Base-by-base conservation (phyloP, 1,140 invertebrate genomes). In the Drosophila yakuba region DNA sequence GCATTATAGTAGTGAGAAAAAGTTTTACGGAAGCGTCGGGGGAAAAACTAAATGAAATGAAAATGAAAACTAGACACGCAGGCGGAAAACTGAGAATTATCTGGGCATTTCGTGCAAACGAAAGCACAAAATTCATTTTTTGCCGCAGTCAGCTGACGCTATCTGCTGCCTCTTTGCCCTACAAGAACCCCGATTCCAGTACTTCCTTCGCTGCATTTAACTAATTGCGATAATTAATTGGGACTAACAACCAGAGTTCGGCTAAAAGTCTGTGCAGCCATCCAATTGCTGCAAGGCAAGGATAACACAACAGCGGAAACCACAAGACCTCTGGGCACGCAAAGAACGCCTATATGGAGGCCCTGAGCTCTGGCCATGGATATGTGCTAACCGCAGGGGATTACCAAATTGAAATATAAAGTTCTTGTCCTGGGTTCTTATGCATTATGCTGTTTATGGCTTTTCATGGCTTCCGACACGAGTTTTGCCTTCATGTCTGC, bases 221-320 rank as follows among this genome's bases (percentile, higher is more conserved):
- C 80, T 84, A 84, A 84, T 84, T 84, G 74, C 77, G 69, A 85
- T 84, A 84, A 84, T 84, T 84, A 84, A 84, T 84, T 85, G 80
- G 77, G 76, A 84, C 80, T 85, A 84, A 84, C 80, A 84, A 85
- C 80, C 62, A 39, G 63, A 77, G 73, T 62, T 50, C 59, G 67
- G 73, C 28, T 25, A 44, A 63, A 75, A 58, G 60, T 44, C 60
- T 54, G 36, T 59, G 48, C 47, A 57, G 35, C 23, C 50, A 56
- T 35, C 15, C 44, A 39, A 72, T 59, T 75, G 80, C 76, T 72
- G 44, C 72, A 55, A 60, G 60, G 44, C 72, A 55, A 60, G 60
- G 57, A 72, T 52, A 59, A 62, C 62, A 60, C 41, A 71, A 72
- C 50, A 50, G 57, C 52, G 41, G 73, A 38, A 66, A 44, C 45